Percentiles rank a stretch among this genome's conserved stretches.
These are phyloP conservation scores for Vulpes ferrilata DNA, from an alignment of 2,113 vertebrate species.

Conservation along the genomic window DNA sequence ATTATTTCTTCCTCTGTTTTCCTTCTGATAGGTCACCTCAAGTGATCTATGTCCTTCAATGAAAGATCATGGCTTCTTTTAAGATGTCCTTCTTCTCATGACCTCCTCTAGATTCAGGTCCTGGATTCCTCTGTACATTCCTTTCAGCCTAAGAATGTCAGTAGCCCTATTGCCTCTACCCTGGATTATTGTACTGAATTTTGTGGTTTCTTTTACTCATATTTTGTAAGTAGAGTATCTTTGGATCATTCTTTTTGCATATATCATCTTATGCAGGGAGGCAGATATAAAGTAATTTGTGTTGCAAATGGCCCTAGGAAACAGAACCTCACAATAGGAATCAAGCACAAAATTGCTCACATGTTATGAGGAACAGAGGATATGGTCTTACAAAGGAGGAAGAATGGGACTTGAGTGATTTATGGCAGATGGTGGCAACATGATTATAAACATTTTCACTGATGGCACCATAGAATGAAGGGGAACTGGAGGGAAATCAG, in stretches of 20 bases:
- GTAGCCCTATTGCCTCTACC: rapidly evolving
- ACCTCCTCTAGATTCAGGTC: not conserved
- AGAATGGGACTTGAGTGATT: not conserved
- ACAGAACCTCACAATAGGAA: not conserved
- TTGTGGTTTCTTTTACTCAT: not conserved
- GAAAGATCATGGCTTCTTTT: not conserved
- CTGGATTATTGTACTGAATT: not conserved
- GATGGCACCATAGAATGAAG: not conserved
- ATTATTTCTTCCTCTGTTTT: not conserved
- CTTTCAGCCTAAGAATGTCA: not conserved
- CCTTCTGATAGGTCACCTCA: not conserved
- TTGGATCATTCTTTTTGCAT: not conserved
- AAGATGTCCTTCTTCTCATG: not conserved
- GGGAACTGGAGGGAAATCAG: not conserved
- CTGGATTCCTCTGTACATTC: not conserved
- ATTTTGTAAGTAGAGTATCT: not conserved
- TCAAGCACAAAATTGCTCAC: not conserved
- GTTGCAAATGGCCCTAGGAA: not conserved
- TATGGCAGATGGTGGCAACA: not conserved
- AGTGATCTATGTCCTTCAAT: not conserved
- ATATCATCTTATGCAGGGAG: not conserved
- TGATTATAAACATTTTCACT: not conserved
- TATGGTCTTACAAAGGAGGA: not conserved
- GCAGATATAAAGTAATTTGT: not conserved
- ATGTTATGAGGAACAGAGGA: not conserved